phyloP scores from a whole-genome alignment of 1,140 invertebrate species.

The Listronotus bonariensis region DNA sequence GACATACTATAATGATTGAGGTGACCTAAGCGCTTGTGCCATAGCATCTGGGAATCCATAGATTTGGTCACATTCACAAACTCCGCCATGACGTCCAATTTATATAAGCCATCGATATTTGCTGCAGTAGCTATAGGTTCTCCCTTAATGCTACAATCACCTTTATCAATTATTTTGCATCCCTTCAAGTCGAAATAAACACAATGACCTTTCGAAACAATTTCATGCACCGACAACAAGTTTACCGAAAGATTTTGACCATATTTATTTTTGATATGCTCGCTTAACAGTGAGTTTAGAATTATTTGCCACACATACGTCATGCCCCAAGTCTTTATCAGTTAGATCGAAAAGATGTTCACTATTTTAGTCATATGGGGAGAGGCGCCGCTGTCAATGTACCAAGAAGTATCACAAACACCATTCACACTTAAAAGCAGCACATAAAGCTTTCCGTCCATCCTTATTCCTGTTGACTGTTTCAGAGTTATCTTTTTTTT shows the following conservation, averaged over 20 bases:
- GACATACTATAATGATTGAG: conserved; percentile 27
- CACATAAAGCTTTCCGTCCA: too few relatives aligned
- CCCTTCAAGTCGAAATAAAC: conserved; percentile 26
- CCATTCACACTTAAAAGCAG: too few relatives aligned
- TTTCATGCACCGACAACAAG: conserved; percentile 33
- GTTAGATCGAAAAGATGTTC: too few relatives aligned
- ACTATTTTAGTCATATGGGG: too few relatives aligned
- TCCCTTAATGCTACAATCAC: conserved; percentile 26
- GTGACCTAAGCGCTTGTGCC: conserved; percentile 37
- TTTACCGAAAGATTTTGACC: conserved; percentile 34
- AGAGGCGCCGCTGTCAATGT: too few relatives aligned
- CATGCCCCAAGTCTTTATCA: too few relatives aligned
- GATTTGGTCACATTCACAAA: conserved; percentile 6
- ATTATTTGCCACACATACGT: too few relatives aligned
- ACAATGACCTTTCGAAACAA: conserved; percentile 28
- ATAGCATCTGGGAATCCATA: conserved; percentile 24
- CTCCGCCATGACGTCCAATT: conserved; percentile 19
- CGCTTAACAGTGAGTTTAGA: too few relatives aligned
- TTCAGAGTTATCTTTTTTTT: too few relatives aligned
- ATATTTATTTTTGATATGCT: too few relatives aligned
- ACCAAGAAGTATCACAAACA: too few relatives aligned
- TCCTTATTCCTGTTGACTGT: too few relatives aligned
- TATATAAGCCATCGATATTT: conserved; percentile 29
- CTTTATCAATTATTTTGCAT: conserved; percentile 26
- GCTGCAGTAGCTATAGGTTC: conserved; percentile 23